phyloP scores from a whole-genome alignment of 2,113 vertebrate genomes.

The Halichoeres trimaculatus region DNA sequence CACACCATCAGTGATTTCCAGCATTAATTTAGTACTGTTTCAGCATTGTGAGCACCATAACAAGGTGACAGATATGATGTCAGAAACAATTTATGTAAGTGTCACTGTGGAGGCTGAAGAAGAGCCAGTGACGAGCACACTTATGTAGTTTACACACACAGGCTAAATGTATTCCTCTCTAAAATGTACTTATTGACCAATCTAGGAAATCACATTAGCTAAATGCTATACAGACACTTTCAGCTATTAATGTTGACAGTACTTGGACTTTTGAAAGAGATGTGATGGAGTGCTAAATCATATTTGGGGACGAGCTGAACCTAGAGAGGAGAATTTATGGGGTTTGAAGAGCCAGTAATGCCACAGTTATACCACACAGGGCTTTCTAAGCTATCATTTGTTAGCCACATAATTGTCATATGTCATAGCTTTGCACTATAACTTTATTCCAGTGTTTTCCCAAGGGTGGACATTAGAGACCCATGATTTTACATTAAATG shows the following conservation, averaged over 20 bases:
- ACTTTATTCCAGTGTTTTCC: not conserved
- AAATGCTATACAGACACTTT: constrained; percentile 39
- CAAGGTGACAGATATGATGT: constrained; percentile 44
- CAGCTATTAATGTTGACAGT: constrained; percentile 55
- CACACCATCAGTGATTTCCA: not conserved
- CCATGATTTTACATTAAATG: not conserved
- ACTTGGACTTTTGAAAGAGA: constrained; percentile 44
- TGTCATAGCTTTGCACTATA: no score
- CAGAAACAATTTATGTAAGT: constrained; percentile 41
- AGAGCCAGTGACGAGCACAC: constrained; percentile 31
- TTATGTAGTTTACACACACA: constrained; percentile 37
- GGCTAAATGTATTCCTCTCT: constrained; percentile 48
- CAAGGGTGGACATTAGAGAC: not conserved
- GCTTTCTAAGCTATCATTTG: no score
- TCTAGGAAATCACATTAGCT: constrained; percentile 60
- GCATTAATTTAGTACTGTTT: not conserved
- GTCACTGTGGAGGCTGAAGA: constrained; percentile 44
- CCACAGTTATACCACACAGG: not conserved
- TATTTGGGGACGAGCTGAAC: constrained; percentile 18
- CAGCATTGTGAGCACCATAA: not conserved
- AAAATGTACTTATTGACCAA: constrained; percentile 59
- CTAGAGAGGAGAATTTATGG: constrained; percentile 9
- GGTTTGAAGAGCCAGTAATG: constrained; percentile 26
- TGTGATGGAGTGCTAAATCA: constrained; percentile 47
- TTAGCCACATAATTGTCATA: no score